Evolutionary conservation across 2,113 vertebrate genomes (phyloP), one percentile per base, ranked within the genome.

Genomic region (Neolamprologus cancellatus): DNA sequence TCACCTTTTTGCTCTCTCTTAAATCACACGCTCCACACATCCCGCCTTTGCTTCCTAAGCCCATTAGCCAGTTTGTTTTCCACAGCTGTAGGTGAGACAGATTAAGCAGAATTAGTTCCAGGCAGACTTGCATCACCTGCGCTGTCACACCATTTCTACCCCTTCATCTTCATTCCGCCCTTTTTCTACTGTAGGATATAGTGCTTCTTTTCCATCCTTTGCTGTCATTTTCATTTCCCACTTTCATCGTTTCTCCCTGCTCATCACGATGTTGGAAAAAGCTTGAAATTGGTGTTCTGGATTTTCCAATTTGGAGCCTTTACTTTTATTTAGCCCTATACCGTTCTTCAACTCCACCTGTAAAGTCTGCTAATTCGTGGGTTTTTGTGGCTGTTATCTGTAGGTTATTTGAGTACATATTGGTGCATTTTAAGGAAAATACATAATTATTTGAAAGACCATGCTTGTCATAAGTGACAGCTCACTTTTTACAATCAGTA

Each of bases 21-120:
- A 78, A 76, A 89, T 81, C 12, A 59, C 28, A 32, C 8, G 5
- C 15, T 57, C 53, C 18, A 7, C 81, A 14, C 83, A 59, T 52
- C 1, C 36, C 3, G 23, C 44, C 78, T 59, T 23, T 64, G 44
- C 81, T 84, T 64, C 74, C 59, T 86, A 48, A 88, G 78, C 81
- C 32, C 55, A 53, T 71, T 36, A 48, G 66, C n/a, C 78, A 41
- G 55, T 83, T 88, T 71, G 52, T 76, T 79, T 82, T 30, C 57
- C 66, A 79, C 78, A 79, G 69, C 61, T 84, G 59, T 46, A 34
- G 61, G 81, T 61, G 84, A 61, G 44, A 83, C 81, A 82, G 81
- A 91, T 91, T 86, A 91, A 66, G 66, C 25, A 78, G 83, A 83
- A 71, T 91, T 86, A 48, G 32, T 81, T 86, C 55, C 78, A 84